Base-by-base conservation (phyloP, 2,113 vertebrate species). In the Bos indicus region DNA sequence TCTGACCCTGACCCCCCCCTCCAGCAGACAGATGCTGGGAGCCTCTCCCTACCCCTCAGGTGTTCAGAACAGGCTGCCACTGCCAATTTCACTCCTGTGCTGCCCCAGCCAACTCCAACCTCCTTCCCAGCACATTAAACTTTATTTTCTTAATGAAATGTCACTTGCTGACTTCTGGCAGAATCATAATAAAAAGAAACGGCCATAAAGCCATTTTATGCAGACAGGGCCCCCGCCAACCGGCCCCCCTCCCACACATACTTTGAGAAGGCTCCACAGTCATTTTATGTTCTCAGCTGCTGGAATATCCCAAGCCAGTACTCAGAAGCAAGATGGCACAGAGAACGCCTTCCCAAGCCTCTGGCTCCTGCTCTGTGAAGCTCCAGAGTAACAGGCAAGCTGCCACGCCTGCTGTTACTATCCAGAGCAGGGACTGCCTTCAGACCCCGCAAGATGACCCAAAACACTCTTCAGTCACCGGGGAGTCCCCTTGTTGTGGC, bases 91-190 rank as follows among this genome's bases (percentile, higher is more conserved):
- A 95, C 97, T 97, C 95, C 95, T 97, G 96, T 92, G 92, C 97
- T 87, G 94, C 98, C 97, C 97, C n/a, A 94, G 52, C 95, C 96
- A 95, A 96, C 86, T 92, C 97, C 97, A 98, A 83, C 97, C 98
- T 98, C 96, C 95, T 98, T 98, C 98, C 97, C 90, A 98, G 98
- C 98, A 98, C 95, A 78, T 98, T 99, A 98, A 98, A 98, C 98
- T 98, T 96, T 98, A 98, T 98, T 99, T 99, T 98, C 98, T 98
- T 98, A 98, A 98, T n/a, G 87, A 99, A 98, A 99, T 98, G 98
- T 98, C 98, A 98, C 98, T 98, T 85, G 17, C 94, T 98, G 98
- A 97, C 98, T 99, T 99, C 98, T 98, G 96, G 98, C 95, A 98
- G 98, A 98, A 97, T 98, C 98, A 99, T 98, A 98, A 98, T 98